Percentiles rank a stretch among this genome's conserved stretches.
phyloP scores from a whole-genome alignment of 2,113 vertebrate genomes.

The Nibea coibor region DNA sequence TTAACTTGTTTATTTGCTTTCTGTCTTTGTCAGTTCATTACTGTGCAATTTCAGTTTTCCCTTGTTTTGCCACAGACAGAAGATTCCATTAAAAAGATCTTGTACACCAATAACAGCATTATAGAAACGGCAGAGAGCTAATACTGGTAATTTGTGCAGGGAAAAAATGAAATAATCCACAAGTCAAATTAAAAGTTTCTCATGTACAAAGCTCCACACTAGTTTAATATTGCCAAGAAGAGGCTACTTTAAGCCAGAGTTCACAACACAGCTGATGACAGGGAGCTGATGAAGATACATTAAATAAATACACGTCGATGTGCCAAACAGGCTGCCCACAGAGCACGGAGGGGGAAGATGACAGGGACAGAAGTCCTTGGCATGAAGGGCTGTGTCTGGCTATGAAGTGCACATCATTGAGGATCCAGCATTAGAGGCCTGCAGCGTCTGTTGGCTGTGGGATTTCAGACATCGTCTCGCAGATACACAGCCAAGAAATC shows the following conservation, averaged over 20 bases:
- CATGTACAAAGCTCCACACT: no score
- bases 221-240: neutral
- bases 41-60: no score
- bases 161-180: no score
- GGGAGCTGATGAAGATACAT: conserved; percentile 63
- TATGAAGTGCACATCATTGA: conserved; percentile 32
- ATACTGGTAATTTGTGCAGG: no score
- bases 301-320: conserved; percentile 33
- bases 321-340: conserved; percentile 55
- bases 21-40: no score
- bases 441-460: conserved; percentile 44
- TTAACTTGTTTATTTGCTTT: no score
- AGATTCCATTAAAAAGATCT: no score
- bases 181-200: neutral
- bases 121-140: no score
- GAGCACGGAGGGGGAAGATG: conserved; percentile 18
- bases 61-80: no score
- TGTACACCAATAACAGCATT: no score
- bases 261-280: conserved; percentile 1
- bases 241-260: neutral
- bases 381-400: conserved; percentile 26
- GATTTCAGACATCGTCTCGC: conserved; percentile 73
- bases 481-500: conserved; percentile 64
- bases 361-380: conserved; percentile 52
- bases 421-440: conserved; percentile 41